Conservation (phyloP, 64 coral and sea anemone species). For the Astreopora myriophthalma region DNA sequence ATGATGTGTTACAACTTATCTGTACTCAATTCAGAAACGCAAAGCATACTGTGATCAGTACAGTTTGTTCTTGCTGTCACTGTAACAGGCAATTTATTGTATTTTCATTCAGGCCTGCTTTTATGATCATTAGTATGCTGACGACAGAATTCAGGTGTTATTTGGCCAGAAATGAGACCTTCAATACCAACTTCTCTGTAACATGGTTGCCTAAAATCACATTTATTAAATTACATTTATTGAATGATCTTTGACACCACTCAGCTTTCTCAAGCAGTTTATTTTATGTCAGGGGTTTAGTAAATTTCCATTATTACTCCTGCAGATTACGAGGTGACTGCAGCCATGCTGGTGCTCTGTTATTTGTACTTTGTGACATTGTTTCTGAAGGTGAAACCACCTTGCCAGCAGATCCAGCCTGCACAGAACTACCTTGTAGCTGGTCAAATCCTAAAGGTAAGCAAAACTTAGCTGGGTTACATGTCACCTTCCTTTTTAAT, state of each 20-base stretch:
- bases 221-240: not conserved
- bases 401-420: conserved; percentile 44
- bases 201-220: not conserved
- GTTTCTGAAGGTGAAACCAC: conserved; percentile 44
- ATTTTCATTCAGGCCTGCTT: not conserved
- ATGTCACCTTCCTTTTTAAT: not conserved
- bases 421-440: conserved; percentile 43
- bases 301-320: conserved; percentile 2
- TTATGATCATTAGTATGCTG: not conserved
- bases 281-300: conserved; percentile 6
- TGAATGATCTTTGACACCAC: not conserved
- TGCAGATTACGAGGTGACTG: conserved; percentile 13
- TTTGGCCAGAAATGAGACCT: not conserved
- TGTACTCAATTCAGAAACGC: conserved; percentile 3
- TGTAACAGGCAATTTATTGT: not conserved
- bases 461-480: conserved; percentile 10
- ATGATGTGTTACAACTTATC: not conserved
- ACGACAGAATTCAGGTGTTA: not conserved
- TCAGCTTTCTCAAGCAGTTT: conserved; percentile 7
- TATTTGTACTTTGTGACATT: conserved; percentile 64
- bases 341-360: conserved; percentile 53
- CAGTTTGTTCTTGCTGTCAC: not conserved
- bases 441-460: conserved; percentile 67
- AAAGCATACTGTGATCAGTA: not conserved
- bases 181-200: not conserved